These are phyloP conservation scores for Oxycera nigricornis DNA, from an alignment of 2,888 invertebrate species.

Conservation along the genomic window DNA sequence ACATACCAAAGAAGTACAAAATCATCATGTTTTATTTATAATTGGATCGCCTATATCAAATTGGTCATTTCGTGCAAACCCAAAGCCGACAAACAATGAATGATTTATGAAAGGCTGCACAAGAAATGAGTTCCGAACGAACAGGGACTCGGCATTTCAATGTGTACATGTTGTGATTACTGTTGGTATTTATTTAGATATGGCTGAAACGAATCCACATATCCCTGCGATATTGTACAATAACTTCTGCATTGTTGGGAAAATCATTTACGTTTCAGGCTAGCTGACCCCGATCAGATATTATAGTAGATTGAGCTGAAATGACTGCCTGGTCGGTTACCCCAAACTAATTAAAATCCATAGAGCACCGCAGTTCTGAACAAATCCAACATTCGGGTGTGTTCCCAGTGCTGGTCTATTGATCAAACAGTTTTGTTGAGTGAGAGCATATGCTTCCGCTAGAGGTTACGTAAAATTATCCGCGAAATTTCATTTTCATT, in stretches of 20 bases:
- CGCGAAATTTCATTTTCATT: constrained; percentile 8
- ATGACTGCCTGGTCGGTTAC: constrained; percentile 25
- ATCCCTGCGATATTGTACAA: constrained; percentile 8
- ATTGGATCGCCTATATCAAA: background rate
- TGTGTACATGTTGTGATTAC: background rate
- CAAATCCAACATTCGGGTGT: background rate
- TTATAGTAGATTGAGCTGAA: constrained; percentile 2
- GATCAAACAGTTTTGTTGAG: constrained; percentile 35
- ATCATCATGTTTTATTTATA: constrained; percentile 9
- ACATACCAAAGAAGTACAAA: constrained; percentile 26
- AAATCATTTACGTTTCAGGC: background rate
- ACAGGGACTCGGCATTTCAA: background rate
- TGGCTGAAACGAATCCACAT: constrained; percentile 5
- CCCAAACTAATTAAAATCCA: constrained; percentile 24
- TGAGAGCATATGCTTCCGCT: background rate
- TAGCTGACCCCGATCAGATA: background rate
- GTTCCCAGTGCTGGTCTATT: constrained; percentile 20
- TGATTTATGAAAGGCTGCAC: constrained; percentile 26
- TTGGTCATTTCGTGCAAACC: background rate
- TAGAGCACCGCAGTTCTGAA: constrained; percentile 1
- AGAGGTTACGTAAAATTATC: background rate
- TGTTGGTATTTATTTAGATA: background rate
- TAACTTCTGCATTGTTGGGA: constrained; percentile 4
- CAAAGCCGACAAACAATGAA: background rate
- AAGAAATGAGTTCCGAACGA: background rate